Conservation (phyloP, 2,888 invertebrate species). For the Strigamia transsilvanica region DNA sequence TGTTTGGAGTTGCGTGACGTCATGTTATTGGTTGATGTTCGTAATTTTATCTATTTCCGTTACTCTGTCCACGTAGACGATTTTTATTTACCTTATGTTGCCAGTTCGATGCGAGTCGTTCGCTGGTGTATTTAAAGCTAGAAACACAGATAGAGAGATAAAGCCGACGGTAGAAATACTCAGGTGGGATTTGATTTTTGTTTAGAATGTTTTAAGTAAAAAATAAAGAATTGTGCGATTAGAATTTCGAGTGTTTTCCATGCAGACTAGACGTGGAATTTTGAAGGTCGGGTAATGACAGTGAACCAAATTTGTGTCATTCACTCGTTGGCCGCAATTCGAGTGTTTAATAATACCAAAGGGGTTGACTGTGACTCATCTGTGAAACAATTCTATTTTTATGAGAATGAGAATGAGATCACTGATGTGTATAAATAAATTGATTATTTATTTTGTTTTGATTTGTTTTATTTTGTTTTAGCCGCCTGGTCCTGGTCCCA, state of each 20-base stretch:
- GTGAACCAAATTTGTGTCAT: slow-evolving; percentile 43
- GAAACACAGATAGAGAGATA: background rate
- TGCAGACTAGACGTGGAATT: slow-evolving; percentile 4
- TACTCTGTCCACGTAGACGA: background rate
- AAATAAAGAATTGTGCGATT: too few relatives aligned
- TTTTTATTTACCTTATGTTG: slow-evolving; percentile 11
- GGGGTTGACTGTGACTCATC: slow-evolving; percentile 30
- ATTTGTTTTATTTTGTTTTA: slow-evolving; percentile 53
- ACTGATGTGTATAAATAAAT: slow-evolving; percentile 27
- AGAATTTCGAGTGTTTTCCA: too few relatives aligned
- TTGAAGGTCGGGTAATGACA: slow-evolving; percentile 42
- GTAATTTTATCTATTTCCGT: slow-evolving; percentile 16
- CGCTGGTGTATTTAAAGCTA: background rate
- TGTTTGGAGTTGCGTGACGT: background rate
- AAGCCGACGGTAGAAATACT: background rate
- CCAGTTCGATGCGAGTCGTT: background rate
- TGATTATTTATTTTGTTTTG: background rate
- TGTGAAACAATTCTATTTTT: slow-evolving; percentile 7
- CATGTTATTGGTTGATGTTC: background rate
- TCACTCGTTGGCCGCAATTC: slow-evolving; percentile 10
- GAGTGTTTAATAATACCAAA: slow-evolving; percentile 37
- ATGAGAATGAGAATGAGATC: background rate
- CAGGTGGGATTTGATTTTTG: background rate
- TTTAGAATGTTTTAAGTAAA: too few relatives aligned
- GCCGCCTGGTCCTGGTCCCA: slow-evolving; percentile 56